Percentiles rank a stretch among this genome's conserved stretches.
Evolutionary conservation across 2,797 vertebrate genomes (phyloP).

Genomic region (Sparus aurata): DNA sequence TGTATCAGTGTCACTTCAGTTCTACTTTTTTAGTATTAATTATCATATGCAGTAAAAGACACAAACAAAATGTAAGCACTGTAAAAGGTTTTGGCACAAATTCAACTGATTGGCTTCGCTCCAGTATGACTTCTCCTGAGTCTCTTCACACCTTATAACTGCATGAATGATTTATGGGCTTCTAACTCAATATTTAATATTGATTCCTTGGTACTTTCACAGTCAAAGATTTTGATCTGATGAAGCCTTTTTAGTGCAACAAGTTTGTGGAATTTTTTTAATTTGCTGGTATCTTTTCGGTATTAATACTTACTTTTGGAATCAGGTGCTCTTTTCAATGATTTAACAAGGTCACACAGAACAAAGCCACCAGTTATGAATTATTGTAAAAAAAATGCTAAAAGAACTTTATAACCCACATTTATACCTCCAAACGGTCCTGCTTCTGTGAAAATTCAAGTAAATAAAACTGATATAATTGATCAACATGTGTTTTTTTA

Average conservation of each 20-base stretch:
- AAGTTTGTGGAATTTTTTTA: background rate
- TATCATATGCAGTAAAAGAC: too few species aligned
- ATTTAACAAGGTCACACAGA: slow-evolving; percentile 15
- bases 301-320: background rate
- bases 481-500: background rate
- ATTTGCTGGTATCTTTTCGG: background rate
- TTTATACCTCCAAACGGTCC: background rate
- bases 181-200: background rate
- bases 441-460: background rate
- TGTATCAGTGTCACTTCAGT: too few species aligned
- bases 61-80: too few species aligned
- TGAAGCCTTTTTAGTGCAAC: background rate
- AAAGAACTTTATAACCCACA: background rate
- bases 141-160: too few species aligned
- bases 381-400: background rate
- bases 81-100: too few species aligned
- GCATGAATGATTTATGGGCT: too few species aligned
- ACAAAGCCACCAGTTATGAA: slow-evolving; percentile 12
- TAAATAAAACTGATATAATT: background rate
- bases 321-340: background rate
- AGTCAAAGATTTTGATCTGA: background rate
- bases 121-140: too few species aligned
- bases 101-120: too few species aligned
- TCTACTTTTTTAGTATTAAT: too few species aligned
- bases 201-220: background rate